Base-by-base conservation (phyloP, 1,140 invertebrate species). In the Platyscapa corneri region DNA sequence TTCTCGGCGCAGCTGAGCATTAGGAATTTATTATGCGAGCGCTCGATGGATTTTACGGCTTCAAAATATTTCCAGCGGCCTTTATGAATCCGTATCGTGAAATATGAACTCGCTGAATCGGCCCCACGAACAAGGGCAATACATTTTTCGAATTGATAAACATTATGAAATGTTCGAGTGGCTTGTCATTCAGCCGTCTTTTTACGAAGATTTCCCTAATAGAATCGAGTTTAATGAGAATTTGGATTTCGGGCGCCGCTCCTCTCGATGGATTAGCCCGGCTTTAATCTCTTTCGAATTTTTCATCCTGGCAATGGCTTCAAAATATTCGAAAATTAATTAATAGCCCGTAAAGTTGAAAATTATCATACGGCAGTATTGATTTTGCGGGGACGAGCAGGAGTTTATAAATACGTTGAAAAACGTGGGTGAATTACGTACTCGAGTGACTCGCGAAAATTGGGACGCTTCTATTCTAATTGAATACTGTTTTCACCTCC, bases 11-110 rank as follows among this genome's bases (percentile, higher is more conserved):
- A 3, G 37, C 23, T 10, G 27, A 42, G 23, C 70, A 74, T 74
- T 74, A 42, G 70, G 27, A 74, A 74, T 74, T 74, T 74, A 42
- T 74, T 74, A 42, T n/a, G 23, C 12, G 37, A 74, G 70, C 23
- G 23, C 0, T 20, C 23, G 23, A 74, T 74, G 27, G 39, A 42
- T 3, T 74, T n/a, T 42, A 42, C 37, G 39, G 0, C 37, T n/a
- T 42, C 37, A 27, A 74, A n/a, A 74, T 70, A 32, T 74, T 74
- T 74, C 27, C 39, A n/a, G 23, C 23, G 6, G 27, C 7, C 5
- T 74, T 74, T 74, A 74, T 74, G 70, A 74, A 74, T 42, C 39
- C 12, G 37, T 23, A 3, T 10, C 70, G 27, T 74, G 70, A 74
- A 74, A 74, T 74, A 74, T 42, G 70, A 74, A 74, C 39, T 42